Evolutionary conservation across 2,113 vertebrate species (phyloP), one percentile per base, ranked within the genome.

Genomic region (Cyprinus carpio): DNA sequence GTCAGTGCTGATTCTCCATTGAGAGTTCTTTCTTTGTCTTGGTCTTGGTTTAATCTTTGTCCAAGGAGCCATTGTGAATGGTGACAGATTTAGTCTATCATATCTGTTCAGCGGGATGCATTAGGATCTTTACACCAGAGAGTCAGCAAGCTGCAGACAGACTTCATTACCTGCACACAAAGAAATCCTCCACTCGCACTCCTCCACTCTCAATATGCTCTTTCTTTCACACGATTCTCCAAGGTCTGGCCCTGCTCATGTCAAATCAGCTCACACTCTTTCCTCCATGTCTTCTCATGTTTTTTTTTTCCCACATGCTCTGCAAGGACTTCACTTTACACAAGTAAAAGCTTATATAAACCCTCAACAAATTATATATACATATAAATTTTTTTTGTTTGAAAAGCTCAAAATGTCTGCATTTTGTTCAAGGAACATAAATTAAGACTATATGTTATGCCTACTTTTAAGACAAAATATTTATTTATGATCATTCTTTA

Each of bases 131-230:
- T 54, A 37, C 31, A 72, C 49, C 81, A 20, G 37, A 51, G 27
- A 67, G 62, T 31, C 54, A 18, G 31, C 56, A 79, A 40, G 23
- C 76, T 62, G 76, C 43, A 23, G 67, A 72, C 49, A 58, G 81
- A 72, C 49, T 83, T 83, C 67, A 82, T 82, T 82, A 82, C 81
- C 49, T 72, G 67, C 27, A 31, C 85, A 84, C 65, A 29, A 84
- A 75, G 72, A 86, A 62, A 75, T 77, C 43, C 75, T 46, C 31
- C 27, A 46, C 78, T 75, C 58, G 20, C 71, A 69, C 69, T 54
- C 86, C 46, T 49, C 40, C 34, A 56, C 64, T 82, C 51, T 72
- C 72, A 54, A 29, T 54, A 49, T 65, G 9, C 81, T 78, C 11
- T 88, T 54, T 85, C 75, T 79, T 54, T 85, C 31, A 3, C n/a